These are phyloP conservation scores for Hexactinellida sp. DNA, from an alignment of 37 sponge, comb jelly and placozoan genomes.

Conservation along the genomic window DNA sequence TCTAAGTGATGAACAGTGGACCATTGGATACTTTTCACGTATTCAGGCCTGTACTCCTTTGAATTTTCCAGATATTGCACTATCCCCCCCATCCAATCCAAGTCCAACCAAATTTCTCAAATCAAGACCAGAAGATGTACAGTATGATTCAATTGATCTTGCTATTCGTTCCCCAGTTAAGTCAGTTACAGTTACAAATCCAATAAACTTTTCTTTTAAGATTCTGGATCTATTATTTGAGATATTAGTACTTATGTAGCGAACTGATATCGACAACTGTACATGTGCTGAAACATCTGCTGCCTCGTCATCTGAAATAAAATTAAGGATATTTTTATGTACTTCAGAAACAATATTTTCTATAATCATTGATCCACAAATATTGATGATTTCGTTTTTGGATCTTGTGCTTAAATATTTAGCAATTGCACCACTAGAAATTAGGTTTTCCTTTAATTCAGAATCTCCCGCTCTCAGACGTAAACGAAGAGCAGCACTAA, in stretches of 20 bases:
- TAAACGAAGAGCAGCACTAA: neutral
- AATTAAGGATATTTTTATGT: neutral
- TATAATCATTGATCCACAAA: slow-evolving; percentile 14
- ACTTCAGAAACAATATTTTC: slow-evolving; percentile 15
- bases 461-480: slow-evolving; percentile 9
- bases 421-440: slow-evolving; percentile 1
- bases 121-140: slow-evolving; percentile 16
- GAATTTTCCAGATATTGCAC: slow-evolving; percentile 13
- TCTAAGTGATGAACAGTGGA: slow-evolving; percentile 8
- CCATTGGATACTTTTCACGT: slow-evolving; percentile 12
- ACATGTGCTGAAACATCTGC: slow-evolving; percentile 15
- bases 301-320: neutral
- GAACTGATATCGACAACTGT: slow-evolving; percentile 16
- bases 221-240: neutral
- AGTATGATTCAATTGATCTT: slow-evolving; percentile 12
- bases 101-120: slow-evolving; percentile 5
- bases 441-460: neutral
- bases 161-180: slow-evolving; percentile 1
- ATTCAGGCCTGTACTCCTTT: slow-evolving; percentile 5
- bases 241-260: slow-evolving; percentile 2
- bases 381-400: slow-evolving; percentile 16
- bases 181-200: slow-evolving; percentile 11
- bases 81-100: neutral
- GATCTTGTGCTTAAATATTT: neutral
- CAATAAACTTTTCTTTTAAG: slow-evolving; percentile 9